Evolutionary conservation across 1,140 invertebrate species (phyloP), one percentile per base, ranked within the genome.

Genomic region (Scaptomyza montana): DNA sequence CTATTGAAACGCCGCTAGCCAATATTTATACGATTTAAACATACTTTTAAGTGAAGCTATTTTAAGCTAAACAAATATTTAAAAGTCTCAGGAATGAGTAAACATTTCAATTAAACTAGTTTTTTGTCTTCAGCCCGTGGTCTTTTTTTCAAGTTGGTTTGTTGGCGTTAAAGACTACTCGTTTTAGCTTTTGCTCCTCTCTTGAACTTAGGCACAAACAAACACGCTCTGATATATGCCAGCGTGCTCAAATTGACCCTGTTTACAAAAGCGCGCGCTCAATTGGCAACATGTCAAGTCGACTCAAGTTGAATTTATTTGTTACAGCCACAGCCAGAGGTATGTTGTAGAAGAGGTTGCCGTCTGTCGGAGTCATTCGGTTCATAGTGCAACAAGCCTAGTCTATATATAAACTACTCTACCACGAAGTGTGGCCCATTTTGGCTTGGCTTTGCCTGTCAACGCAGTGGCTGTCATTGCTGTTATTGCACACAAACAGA

Each of bases 391-490:
- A 25, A 25, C 46, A 62, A 68, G 28, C 66, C 67, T 25, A 56
- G 72, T 25, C 2, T 86, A 86, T 76, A 86, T 87, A 86, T 81
- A 86, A 87, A 81, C 82, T 78, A 70, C 81, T 69, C 81, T 86
- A 12, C 59, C 73, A 43, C 59, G 50, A 53, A 62, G 66, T 80
- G 69, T 72, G 81, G 53, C 60, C 78, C 75, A 86, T 81, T 86
- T 86, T 81, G 78, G 74, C 39, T 45, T 47, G 53, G 62, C 62
- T 13, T 61, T 43, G 78, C 47, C 82, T 86, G 81, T 80, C 81
- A 86, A 67, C 81, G 78, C 81, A 86, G 80, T 86, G 86, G 81
- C 80, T 84, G 80, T 85, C 80, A 84, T 73, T 84, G 80, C 81
- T 85, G 82, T 78, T 85, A 87, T 78, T 86, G 82, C 82, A 86